Base-by-base conservation (phyloP, 2,113 vertebrate species). In the Nerophis lumbriciformis region DNA sequence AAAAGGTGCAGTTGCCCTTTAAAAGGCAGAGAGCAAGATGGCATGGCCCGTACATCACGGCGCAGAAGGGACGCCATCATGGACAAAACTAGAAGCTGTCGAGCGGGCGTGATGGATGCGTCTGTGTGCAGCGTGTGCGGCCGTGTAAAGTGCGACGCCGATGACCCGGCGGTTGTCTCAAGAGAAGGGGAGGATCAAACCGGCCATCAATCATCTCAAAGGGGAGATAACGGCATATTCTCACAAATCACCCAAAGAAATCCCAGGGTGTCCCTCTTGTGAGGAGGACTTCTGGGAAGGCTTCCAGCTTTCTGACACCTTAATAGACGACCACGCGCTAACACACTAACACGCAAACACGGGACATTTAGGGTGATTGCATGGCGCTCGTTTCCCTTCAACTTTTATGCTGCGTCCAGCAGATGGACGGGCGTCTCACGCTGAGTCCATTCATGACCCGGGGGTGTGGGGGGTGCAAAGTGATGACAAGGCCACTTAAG, bases 131-230 rank as follows among this genome's bases (percentile, higher is more conserved):
- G 79, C 67, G 69, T 55, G 60, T 77, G 56, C 59, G 78, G 79
- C 67, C 84, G 80, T 82, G 80, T 81, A 76, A 80, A 86, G 85
- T 77, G 82, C 80, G 77, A 76, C 72, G 78, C 68, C 73, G 77
- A 82, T 84, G 85, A 85, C 85, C 79, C 35, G 64, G 59, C 73
- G 73, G 69, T 83, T 82, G 81, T 84, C 79, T 79, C 77, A 81
- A 81, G 80, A 80, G 81, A 79, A 61, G 62, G 74, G 66, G 67
- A 53, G 79, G 75, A 84, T 84, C 82, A 86, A 83, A 80, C 69
- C 74, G 8, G 13, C 62, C 75, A 75, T 86, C 87, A 88, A 87
- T 88, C 85, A 82, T 69, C 59, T 78, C 72, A 68, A 60, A 70
- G 8, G 67, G 71, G 70, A 54, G 74, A 69, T 77, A 84, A 75